Base-by-base conservation (phyloP, 1,140 invertebrate genomes). In the Phymastichus coffea region DNA sequence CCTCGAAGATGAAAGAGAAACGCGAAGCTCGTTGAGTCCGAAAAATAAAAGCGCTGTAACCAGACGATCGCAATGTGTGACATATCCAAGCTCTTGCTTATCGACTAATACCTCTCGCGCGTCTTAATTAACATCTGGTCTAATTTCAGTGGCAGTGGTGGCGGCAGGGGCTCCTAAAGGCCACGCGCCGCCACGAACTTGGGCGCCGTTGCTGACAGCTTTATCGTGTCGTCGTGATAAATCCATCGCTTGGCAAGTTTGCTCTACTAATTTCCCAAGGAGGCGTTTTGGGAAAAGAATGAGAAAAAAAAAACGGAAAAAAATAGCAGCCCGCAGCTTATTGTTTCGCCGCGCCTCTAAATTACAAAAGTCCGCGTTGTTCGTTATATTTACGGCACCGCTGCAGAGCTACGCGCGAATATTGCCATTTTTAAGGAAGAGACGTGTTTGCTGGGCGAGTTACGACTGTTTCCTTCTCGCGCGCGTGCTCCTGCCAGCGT, bases 121-220 rank as follows among this genome's bases (percentile, higher is more conserved):
- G 46, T 49, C 56, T 57, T 57, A 57, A 57, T 57, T 49, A 57
- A 41, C 56, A 49, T 49, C 46, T 49, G 56, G 20, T 38, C 46
- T 49, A 57, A 57, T 57, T 10, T 3, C 10, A 37, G 38, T 1
- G 17, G 7, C 17, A 2, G 38, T 8, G 22, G 17, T 8, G 17
- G 37, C 4, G 48, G n/a, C n/a, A n/a, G n/a, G n/a, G n/a, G n/a
- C n/a, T n/a, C n/a, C n/a, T n/a, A n/a, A n/a, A n/a, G n/a, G n/a
- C n/a, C n/a, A n/a, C n/a, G n/a, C n/a, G n/a, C n/a, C n/a, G 26
- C 44, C 44, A n/a, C 44, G 46, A 57, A 57, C 46, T 57, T 49
- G n/a, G 38, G 44, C 44, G 47, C 9, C 23, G 47, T 20, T 9
- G 47, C 15, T 49, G 43, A 48, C 44, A 48, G 53, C 44, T 48